Base-by-base conservation (phyloP, 2,113 vertebrate species). In the Ptychochromis oligacanthus region DNA sequence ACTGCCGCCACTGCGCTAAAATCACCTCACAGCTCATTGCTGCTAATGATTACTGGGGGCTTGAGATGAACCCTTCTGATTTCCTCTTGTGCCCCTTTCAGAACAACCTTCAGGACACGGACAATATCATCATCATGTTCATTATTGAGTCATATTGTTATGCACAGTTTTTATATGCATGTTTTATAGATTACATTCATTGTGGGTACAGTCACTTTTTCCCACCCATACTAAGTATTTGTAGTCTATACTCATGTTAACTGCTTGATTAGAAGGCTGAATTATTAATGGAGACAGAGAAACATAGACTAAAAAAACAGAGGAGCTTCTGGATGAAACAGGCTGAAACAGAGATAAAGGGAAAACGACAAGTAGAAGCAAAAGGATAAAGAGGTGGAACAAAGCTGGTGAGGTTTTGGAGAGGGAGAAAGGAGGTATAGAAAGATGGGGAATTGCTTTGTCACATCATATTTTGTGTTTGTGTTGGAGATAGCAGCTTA, bases 391-490 rank as follows among this genome's bases (percentile, higher is more conserved):
- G 58, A 83, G 12, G 64, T 6, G 9, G 22, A 65, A 54, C 5
- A 43, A 20, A 24, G 70, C 75, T 38, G 54, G 28, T 17, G 43
- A 79, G 57, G 36, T 18, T 24, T 12, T 62, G 6, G 52, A 60
- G 20, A 61, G 56, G 76, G 82, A 83, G 78, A 74, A 64, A 56
- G 34, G 70, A 62, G 61, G 43, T 36, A 6, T 5, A 67, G 26
- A 26, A 22, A 49, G 64, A 72, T 4, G 24, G 38, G 55, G 62
- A 80, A 81, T 90, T 80, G 87, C 36, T 79, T 86, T 90, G 88
- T 90, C 88, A 82, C 85, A 74, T 78, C 74, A 61, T 79, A 84
- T 89, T 89, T 85, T 57, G 77, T 82, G 84, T 90, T 90, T 61
- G 59, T 79, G 46, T 85, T 34, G 75, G 31, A 78, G 77, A 80